Evolutionary conservation across 2,888 invertebrate genomes (phyloP).

Genomic region (Lasius fuliginosus): DNA sequence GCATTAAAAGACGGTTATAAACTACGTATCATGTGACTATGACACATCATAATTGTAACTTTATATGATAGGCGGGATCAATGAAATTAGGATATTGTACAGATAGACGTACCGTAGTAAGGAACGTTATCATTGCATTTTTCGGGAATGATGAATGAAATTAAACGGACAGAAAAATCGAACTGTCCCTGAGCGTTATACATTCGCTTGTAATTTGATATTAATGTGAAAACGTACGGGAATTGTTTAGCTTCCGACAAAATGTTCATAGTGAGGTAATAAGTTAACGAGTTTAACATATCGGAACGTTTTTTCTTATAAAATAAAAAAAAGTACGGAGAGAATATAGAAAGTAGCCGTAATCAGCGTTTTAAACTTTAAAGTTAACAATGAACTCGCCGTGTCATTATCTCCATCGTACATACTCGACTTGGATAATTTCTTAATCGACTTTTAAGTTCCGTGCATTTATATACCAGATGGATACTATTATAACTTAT

Average conservation of each 20-base stretch:
- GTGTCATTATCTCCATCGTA: slow-evolving; percentile 54
- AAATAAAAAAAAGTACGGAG: slow-evolving; percentile 20
- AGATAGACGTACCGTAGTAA: slow-evolving; percentile 75
- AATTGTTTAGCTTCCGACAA: slow-evolving; percentile 51
- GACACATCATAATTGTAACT: slow-evolving; percentile 84
- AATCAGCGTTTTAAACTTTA: slow-evolving; percentile 25
- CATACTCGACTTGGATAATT: slow-evolving; percentile 50
- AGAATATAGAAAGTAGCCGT: neutral
- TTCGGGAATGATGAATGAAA: slow-evolving; percentile 45
- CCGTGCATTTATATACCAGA: slow-evolving; percentile 71
- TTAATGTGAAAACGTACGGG: slow-evolving; percentile 16
- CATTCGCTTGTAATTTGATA: slow-evolving; percentile 28
- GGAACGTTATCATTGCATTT: slow-evolving; percentile 61
- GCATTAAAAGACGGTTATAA: slow-evolving; percentile 69
- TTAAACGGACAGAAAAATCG: neutral
- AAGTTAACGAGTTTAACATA: slow-evolving; percentile 54
- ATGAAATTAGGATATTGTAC: slow-evolving; percentile 83
- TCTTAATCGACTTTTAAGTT: slow-evolving; percentile 66
- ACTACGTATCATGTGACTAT: slow-evolving; percentile 77
- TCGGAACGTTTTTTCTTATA: slow-evolving; percentile 45
- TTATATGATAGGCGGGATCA: slow-evolving; percentile 84
- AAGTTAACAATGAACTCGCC: slow-evolving; percentile 32
- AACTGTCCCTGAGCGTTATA: slow-evolving; percentile 8
- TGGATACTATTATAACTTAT: slow-evolving; percentile 70
- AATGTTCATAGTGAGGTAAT: slow-evolving; percentile 31